These are phyloP conservation scores for Phyllotis vaccarum DNA, from an alignment of 2,797 vertebrate genomes.

Conservation along the genomic window DNA sequence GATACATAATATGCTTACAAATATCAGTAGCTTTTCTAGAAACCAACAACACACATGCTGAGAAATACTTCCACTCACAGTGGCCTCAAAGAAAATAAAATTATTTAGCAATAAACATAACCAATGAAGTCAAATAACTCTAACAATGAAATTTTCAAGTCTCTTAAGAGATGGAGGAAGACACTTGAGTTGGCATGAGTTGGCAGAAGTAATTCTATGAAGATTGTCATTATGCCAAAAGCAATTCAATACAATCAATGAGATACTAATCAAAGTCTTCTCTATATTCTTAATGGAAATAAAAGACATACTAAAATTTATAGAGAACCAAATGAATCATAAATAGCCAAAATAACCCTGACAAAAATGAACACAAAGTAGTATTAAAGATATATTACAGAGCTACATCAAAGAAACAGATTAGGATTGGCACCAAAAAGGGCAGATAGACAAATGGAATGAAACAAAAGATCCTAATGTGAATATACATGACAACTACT, in stretches of 20 bases:
- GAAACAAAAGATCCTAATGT: not conserved
- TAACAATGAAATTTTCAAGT: not conserved
- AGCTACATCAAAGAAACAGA: not conserved
- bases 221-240: not conserved
- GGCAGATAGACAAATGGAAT: not conserved
- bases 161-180: not conserved
- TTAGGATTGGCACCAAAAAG: not conserved
- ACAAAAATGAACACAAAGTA: not conserved
- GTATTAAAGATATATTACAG: not conserved
- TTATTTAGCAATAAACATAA: not conserved
- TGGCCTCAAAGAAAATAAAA: not conserved
- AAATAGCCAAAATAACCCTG: not conserved
- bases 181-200: not conserved
- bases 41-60: not conserved
- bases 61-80: not conserved
- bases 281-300: not conserved
- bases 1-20: not conserved
- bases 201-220: not conserved
- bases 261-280: not conserved
- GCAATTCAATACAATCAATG: not conserved
- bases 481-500: not conserved
- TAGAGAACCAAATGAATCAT: not conserved
- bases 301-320: not conserved
- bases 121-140: not conserved
- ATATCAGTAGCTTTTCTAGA: not conserved